phyloP scores from a whole-genome alignment of 2,797 vertebrate genomes.

The Molossus alvarezi region DNA sequence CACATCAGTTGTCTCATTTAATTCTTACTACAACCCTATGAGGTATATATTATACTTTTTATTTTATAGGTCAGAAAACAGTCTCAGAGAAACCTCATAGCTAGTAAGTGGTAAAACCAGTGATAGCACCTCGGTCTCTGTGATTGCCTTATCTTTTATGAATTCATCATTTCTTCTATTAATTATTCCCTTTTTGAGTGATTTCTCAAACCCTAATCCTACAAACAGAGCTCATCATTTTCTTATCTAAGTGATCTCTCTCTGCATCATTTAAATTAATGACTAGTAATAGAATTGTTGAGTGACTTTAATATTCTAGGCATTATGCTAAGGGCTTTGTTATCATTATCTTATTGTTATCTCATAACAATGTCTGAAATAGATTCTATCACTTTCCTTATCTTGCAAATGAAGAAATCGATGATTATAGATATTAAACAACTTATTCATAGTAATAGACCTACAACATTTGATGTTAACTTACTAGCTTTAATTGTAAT shows the following conservation, averaged over 20 bases:
- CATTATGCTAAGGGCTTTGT: neutral
- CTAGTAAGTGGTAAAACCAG: neutral
- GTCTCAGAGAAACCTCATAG: neutral
- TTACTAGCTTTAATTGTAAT: neutral
- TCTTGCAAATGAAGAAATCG: neutral
- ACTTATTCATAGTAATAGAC: neutral
- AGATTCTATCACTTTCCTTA: neutral
- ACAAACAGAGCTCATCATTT: neutral
- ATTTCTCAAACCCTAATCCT: neutral
- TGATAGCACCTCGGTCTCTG: neutral
- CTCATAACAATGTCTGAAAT: neutral
- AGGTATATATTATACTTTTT: conserved; percentile 28
- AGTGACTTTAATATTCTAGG: neutral
- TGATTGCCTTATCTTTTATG: conserved; percentile 38
- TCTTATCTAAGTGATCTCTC: neutral
- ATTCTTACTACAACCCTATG: neutral
- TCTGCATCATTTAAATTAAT: conserved; percentile 18
- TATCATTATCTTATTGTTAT: neutral
- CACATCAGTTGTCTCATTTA: neutral
- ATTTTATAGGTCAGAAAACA: neutral
- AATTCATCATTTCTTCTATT: neutral
- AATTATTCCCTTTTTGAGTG: neutral
- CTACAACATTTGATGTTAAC: neutral
- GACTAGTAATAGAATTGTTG: neutral
- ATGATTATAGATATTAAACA: conserved; percentile 10